A percentile compares a stretch with the other conserved stretches of the same genome.
Evolutionary conservation across 1,140 invertebrate genomes (phyloP).

Genomic region (Cydia splendana): DNA sequence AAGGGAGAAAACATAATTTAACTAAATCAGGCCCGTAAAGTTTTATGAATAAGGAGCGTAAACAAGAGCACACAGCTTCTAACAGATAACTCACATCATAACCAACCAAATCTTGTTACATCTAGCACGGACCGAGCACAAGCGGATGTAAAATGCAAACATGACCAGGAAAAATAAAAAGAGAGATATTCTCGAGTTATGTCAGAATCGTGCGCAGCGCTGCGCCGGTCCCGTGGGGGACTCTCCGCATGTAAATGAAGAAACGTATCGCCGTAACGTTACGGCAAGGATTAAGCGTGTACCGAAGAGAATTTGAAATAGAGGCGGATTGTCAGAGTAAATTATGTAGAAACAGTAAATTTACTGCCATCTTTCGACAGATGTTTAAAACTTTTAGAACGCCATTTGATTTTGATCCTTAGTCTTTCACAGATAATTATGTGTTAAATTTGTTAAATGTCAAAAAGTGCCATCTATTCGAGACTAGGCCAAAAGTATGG

Average conservation of each 20-base stretch:
- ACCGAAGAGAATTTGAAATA: background rate
- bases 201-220: constrained; percentile 41
- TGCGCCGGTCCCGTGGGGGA: constrained; percentile 28
- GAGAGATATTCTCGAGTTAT: constrained; percentile 41
- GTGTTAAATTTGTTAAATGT: too few relatives aligned
- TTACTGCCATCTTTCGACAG: too few relatives aligned
- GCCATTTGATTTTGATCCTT: too few relatives aligned
- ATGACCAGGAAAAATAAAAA: constrained; percentile 37
- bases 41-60: too few relatives aligned
- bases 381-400: too few relatives aligned
- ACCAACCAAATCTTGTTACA: constrained; percentile 35
- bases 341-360: too few relatives aligned
- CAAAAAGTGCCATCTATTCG: too few relatives aligned
- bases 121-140: constrained; percentile 32
- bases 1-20: too few relatives aligned
- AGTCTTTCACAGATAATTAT: too few relatives aligned
- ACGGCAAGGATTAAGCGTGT: constrained; percentile 39
- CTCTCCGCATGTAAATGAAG: constrained; percentile 46
- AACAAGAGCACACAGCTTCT: constrained; percentile 21
- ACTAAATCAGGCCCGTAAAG: too few relatives aligned
- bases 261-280: constrained; percentile 45
- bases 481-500: too few relatives aligned
- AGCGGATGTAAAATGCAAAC: constrained; percentile 36
- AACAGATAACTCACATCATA: constrained; percentile 25
- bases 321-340: too few relatives aligned